phyloP scores from a whole-genome alignment of 2,797 vertebrate genomes.

The Artibeus lituratus region DNA sequence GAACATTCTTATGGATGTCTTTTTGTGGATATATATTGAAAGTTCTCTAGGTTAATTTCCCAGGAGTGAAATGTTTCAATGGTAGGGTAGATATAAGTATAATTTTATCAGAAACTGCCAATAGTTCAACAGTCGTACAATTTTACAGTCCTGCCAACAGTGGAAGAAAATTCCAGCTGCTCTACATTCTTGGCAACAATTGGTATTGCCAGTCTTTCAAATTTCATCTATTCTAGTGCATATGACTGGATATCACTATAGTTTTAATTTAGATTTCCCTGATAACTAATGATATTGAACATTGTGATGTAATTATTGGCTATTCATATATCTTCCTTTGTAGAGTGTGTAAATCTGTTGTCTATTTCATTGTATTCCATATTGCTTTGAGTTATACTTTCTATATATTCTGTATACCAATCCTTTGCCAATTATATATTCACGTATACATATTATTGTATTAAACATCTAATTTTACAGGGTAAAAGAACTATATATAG shows the following conservation, averaged over 20 bases:
- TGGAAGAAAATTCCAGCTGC: not conserved
- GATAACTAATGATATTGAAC: not conserved
- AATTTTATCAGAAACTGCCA: not conserved
- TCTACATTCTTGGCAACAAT: not conserved
- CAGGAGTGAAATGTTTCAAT: not conserved
- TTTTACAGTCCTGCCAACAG: not conserved
- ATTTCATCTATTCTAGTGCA: not conserved
- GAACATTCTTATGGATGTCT: not conserved
- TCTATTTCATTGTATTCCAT: not conserved
- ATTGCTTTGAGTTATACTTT: not conserved
- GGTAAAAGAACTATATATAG: not conserved
- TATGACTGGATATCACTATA: not conserved
- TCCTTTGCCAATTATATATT: not conserved
- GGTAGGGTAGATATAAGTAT: not conserved
- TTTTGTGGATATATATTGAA: not conserved
- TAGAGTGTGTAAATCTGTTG: not conserved
- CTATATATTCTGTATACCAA: not conserved
- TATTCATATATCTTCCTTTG: not conserved
- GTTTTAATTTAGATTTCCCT: constrained; percentile 25
- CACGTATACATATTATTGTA: not conserved
- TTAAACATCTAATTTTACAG: not conserved
- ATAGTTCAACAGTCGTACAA: not conserved
- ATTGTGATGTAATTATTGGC: not conserved
- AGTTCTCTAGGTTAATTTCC: not conserved
- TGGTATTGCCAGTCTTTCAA: not conserved